Conservation (phyloP, 2,888 invertebrate genomes). For the Aricia artaxerxes region DNA sequence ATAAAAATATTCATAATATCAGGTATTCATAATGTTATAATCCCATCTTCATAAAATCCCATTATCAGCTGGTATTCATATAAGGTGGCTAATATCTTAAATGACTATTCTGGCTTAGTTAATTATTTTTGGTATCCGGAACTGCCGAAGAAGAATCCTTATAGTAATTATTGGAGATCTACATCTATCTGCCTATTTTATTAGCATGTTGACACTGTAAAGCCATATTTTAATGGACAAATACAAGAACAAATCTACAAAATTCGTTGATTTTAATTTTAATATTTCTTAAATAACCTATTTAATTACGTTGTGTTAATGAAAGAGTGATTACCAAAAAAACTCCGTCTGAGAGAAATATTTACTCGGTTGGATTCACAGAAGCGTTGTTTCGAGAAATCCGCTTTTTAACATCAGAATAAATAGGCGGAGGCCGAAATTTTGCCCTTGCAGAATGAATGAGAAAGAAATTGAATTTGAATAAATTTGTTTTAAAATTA, state of each 20-base stretch:
- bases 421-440: neutral
- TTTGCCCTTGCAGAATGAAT: neutral
- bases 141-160: too few relatives aligned
- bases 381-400: constrained; percentile 15
- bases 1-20: too few relatives aligned
- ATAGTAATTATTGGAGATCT: neutral
- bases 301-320: neutral
- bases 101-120: too few relatives aligned
- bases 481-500: constrained; percentile 21
- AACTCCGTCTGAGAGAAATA: neutral
- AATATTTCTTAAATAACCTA: neutral
- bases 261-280: neutral
- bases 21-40: too few relatives aligned
- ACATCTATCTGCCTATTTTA: neutral
- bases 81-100: too few relatives aligned
- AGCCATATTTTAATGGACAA: neutral
- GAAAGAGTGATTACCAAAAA: neutral
- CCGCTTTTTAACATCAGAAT: constrained; percentile 2
- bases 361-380: constrained; percentile 11
- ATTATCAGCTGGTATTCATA: too few relatives aligned
- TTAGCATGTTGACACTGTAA: neutral
- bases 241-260: neutral
- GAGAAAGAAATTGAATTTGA: constrained; percentile 3
- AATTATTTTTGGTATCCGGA: too few relatives aligned
- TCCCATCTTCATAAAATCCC: too few relatives aligned